A percentile compares a stretch with the other conserved stretches of the same genome.
phyloP scores from a whole-genome alignment of 2,797 vertebrate species.

The Premnoplex brunnescens region DNA sequence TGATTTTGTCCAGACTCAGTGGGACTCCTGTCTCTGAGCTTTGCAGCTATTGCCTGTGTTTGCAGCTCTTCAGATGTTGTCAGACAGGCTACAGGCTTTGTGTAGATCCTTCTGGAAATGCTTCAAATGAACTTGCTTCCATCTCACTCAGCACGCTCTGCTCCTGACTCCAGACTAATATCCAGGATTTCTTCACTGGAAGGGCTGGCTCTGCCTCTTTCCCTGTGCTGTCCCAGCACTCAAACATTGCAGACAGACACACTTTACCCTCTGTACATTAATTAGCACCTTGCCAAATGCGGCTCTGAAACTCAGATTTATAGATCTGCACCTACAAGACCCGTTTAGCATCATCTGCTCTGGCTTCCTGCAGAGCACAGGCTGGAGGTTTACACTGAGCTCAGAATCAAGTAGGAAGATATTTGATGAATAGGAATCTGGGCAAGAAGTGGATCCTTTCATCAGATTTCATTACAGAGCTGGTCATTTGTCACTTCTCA shows the following conservation, averaged over 20 bases:
- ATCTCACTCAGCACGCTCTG: neutral
- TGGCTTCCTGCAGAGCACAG: neutral
- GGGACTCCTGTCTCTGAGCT: slow-evolving; percentile 20
- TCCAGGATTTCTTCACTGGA: neutral
- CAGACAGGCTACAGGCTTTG: neutral
- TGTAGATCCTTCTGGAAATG: neutral
- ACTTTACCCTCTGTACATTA: neutral
- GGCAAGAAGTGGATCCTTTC: neutral
- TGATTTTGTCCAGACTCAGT: neutral
- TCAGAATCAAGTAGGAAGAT: neutral
- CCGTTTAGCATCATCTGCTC: neutral
- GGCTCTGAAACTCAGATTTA: neutral
- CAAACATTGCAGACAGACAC: neutral
- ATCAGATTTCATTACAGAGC: neutral
- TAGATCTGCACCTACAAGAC: neutral
- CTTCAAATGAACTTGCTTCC: neutral
- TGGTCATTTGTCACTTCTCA: neutral
- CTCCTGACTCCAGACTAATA: neutral
- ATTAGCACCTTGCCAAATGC: neutral
- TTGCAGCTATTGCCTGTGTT: neutral
- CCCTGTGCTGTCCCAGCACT: neutral
- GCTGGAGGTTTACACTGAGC: neutral
- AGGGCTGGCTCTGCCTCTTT: neutral
- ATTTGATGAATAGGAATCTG: neutral
- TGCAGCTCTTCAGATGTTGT: slow-evolving; percentile 11